phyloP scores from a whole-genome alignment of 2,113 vertebrate genomes.

The Zeus faber region DNA sequence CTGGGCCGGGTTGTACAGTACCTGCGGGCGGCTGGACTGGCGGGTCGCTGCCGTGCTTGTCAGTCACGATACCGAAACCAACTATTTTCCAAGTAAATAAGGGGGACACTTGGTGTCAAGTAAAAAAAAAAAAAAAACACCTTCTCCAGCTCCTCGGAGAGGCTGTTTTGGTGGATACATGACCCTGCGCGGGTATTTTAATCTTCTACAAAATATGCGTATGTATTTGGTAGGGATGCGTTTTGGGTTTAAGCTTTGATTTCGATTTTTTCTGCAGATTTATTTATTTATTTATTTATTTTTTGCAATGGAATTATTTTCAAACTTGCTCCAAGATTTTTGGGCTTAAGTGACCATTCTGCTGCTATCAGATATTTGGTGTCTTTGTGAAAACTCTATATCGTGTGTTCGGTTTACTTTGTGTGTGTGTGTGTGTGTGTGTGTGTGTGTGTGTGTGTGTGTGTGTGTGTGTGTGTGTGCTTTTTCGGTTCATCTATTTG shows the following conservation, averaged over 20 bases:
- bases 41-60: slow-evolving; percentile 61
- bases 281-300: too few relatives aligned
- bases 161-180: too few relatives aligned
- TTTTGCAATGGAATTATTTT: slow-evolving; percentile 28
- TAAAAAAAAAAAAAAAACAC: slow-evolving; percentile 32
- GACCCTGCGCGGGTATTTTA: neutral
- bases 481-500: slow-evolving; percentile 54
- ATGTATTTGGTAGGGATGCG: neutral
- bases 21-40: slow-evolving; percentile 64
- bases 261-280: too few relatives aligned
- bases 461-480: slow-evolving; percentile 6
- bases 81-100: too few relatives aligned
- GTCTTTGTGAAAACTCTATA: slow-evolving; percentile 33
- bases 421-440: neutral
- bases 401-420: neutral
- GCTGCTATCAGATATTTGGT: slow-evolving; percentile 67
- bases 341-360: slow-evolving; percentile 17
- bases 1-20: slow-evolving; percentile 52
- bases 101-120: too few relatives aligned
- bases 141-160: too few relatives aligned
- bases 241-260: too few relatives aligned
- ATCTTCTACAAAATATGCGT: neutral
- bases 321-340: slow-evolving; percentile 25
- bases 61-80: slow-evolving; percentile 65
- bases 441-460: neutral